phyloP scores from a whole-genome alignment of 1,140 invertebrate species.

The Bombus confusus region DNA sequence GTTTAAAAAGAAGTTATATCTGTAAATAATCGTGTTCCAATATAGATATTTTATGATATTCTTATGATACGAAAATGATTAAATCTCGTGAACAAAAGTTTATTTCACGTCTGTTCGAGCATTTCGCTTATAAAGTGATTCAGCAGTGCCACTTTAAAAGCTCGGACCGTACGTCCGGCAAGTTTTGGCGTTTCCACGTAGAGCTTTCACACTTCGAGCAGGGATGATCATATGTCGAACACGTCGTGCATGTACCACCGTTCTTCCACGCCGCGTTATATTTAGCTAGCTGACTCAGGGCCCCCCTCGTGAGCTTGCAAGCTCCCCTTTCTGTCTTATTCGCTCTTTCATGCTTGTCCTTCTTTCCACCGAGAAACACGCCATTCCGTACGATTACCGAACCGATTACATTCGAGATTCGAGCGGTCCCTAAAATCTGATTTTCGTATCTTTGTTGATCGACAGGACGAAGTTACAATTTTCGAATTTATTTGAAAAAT shows the following conservation, averaged over 20 bases:
- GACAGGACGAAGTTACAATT: neutral
- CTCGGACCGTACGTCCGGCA: conserved; percentile 29
- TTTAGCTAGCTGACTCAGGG: conserved; percentile 68
- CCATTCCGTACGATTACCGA: conserved; percentile 47
- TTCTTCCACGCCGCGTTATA: conserved; percentile 57
- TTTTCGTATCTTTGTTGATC: neutral
- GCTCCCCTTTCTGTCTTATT: conserved; percentile 53
- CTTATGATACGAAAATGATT: too few species aligned
- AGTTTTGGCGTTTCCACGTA: conserved; percentile 49
- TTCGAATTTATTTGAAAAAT: neutral
- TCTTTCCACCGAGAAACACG: conserved; percentile 32
- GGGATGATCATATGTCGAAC: conserved; percentile 61
- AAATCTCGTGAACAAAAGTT: neutral
- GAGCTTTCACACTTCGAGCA: conserved; percentile 56
- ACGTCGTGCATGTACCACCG: conserved; percentile 46
- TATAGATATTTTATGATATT: neutral
- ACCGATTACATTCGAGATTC: conserved; percentile 46
- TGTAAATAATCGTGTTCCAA: neutral
- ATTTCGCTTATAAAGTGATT: conserved; percentile 15
- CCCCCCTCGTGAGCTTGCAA: conserved; percentile 57
- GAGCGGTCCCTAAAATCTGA: neutral
- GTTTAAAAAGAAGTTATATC: neutral
- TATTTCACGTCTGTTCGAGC: conserved; percentile 1
- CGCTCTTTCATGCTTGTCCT: conserved; percentile 46
- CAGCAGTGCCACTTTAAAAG: conserved; percentile 60